Evolutionary conservation across 1,140 invertebrate genomes (phyloP).

Genomic region (Leptinotarsa lineolata): DNA sequence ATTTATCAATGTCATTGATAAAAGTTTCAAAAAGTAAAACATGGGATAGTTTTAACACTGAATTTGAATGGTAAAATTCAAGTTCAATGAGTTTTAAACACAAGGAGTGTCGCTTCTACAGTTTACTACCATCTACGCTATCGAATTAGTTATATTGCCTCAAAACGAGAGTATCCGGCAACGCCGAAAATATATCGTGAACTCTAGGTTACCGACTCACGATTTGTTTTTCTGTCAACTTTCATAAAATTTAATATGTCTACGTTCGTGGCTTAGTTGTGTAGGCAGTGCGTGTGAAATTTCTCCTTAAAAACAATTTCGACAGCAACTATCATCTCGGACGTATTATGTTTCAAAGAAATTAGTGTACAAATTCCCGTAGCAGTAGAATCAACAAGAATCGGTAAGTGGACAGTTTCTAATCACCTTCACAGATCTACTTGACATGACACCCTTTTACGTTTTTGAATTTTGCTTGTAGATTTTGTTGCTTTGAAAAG

Average conservation of each 20-base stretch:
- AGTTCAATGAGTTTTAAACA: no score
- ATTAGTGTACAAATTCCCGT: constrained; percentile 1
- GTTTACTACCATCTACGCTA: no score
- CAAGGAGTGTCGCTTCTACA: no score
- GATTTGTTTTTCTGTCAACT: constrained; percentile 31
- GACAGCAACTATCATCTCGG: constrained; percentile 39
- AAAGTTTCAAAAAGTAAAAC: no score
- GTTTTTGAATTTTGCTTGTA: constrained; percentile 24
- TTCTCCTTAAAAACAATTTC: constrained; percentile 38
- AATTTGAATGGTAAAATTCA: no score
- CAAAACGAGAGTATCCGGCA: not conserved
- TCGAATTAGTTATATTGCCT: no score
- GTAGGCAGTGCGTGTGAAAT: constrained; percentile 42
- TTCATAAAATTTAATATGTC: constrained; percentile 44
- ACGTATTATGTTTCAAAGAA: not conserved
- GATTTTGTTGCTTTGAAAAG: not conserved
- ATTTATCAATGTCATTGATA: no score
- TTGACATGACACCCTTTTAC: not conserved
- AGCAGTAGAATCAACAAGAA: not conserved
- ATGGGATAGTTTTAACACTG: no score
- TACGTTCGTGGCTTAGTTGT: constrained; percentile 45
- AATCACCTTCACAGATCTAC: not conserved
- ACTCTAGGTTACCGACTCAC: constrained; percentile 25
- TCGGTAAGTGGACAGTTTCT: constrained; percentile 8
- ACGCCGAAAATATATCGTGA: not conserved